These are phyloP conservation scores for Tenthredo amoena DNA, from an alignment of 2,888 invertebrate species.

Conservation along the genomic window DNA sequence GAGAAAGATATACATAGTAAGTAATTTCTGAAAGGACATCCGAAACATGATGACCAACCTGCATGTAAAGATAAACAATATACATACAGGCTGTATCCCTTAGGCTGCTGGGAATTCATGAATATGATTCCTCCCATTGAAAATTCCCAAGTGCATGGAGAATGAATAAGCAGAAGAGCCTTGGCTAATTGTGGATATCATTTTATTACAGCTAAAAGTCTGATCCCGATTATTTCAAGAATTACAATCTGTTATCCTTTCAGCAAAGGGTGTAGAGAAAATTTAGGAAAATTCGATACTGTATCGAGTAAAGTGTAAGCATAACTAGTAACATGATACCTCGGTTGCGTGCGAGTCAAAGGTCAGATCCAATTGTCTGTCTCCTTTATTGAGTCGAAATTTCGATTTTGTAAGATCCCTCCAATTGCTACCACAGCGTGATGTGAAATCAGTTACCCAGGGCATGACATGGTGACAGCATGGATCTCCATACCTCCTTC, in stretches of 20 bases:
- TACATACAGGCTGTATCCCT: neutral
- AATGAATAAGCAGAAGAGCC: neutral
- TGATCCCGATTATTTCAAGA: neutral
- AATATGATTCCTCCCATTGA: neutral
- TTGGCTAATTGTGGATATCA: neutral
- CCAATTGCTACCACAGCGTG: constrained; percentile 91
- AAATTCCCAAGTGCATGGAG: neutral
- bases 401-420: constrained; percentile 96
- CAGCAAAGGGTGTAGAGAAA: neutral
- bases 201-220: neutral
- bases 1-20: constrained; percentile 96
- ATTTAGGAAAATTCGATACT: neutral
- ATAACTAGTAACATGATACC: constrained; percentile 59
- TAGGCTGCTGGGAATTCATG: no score
- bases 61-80: constrained; percentile 52
- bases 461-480: constrained; percentile 97
- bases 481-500: constrained; percentile 90
- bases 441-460: constrained; percentile 97
- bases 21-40: constrained; percentile 98
- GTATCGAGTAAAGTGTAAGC: neutral
- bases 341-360: constrained; percentile 82
- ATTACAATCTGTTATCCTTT: neutral
- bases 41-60: constrained; percentile 96
- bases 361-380: constrained; percentile 95
- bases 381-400: constrained; percentile 97